These are phyloP conservation scores for Dysidea cf. avara DNA, from an alignment of 37 sponge, comb jelly and placozoan species.

Conservation along the genomic window DNA sequence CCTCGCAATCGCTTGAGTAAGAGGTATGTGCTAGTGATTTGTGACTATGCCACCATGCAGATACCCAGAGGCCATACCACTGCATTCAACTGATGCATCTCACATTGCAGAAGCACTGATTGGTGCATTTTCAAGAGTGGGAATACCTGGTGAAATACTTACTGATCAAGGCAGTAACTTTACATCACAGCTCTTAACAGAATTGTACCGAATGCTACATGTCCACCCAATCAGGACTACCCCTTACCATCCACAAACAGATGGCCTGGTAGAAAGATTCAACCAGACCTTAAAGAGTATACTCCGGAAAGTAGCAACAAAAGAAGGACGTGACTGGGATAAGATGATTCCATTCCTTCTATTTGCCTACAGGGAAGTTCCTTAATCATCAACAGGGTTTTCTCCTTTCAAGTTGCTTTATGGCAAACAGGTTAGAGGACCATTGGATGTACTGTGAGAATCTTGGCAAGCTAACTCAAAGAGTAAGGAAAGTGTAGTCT, in stretches of 20 bases:
- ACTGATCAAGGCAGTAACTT: slow-evolving; percentile 41
- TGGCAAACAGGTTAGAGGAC: slow-evolving; percentile 1
- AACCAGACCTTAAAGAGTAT: slow-evolving; percentile 1
- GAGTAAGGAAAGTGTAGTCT: neutral
- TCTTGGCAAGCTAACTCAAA: neutral
- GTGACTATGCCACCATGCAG: no score
- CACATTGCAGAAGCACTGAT: no score
- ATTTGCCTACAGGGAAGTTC: neutral
- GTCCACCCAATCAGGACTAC: slow-evolving; percentile 41
- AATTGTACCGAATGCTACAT: slow-evolving; percentile 27
- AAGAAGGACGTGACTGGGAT: slow-evolving; percentile 15
- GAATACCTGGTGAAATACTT: slow-evolving; percentile 53
- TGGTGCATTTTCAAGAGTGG: slow-evolving; percentile 53
- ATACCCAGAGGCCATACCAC: slow-evolving; percentile 61
- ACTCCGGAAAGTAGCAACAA: slow-evolving; percentile 9
- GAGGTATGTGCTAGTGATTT: slow-evolving; percentile 43
- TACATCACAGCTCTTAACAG: slow-evolving; percentile 21
- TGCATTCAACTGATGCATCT: no score
- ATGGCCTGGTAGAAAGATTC: slow-evolving; percentile 29
- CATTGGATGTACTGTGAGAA: slow-evolving; percentile 10
- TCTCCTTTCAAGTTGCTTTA: slow-evolving; percentile 5
- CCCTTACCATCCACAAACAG: slow-evolving; percentile 63
- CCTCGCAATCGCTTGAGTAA: slow-evolving; percentile 38
- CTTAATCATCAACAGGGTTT: neutral
- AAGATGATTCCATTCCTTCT: slow-evolving; percentile 1